Percentiles rank a stretch among this genome's conserved stretches.
These are phyloP conservation scores for Sternotherus odoratus DNA, from an alignment of 2,797 vertebrate species.

Conservation along the genomic window DNA sequence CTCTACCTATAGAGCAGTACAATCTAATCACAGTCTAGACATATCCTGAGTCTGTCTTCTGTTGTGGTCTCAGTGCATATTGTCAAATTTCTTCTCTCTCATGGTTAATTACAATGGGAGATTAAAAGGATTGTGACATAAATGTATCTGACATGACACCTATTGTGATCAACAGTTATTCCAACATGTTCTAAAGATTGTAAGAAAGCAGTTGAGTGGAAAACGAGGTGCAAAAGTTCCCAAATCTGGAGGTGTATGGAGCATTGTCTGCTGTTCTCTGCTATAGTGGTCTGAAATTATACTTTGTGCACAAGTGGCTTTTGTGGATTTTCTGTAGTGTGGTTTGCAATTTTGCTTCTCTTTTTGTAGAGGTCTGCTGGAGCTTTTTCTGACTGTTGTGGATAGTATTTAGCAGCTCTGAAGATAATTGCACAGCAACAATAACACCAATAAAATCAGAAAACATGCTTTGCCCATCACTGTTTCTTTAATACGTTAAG, in stretches of 20 bases:
- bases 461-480: neutral
- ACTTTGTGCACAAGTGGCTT: conserved; percentile 15
- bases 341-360: neutral
- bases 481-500: neutral
- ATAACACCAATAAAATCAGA: neutral
- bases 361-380: conserved; percentile 8
- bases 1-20: no score
- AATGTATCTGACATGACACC: neutral
- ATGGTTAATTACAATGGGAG: neutral
- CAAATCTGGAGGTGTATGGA: neutral
- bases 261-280: neutral
- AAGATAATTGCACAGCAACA: conserved; percentile 4
- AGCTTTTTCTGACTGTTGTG: neutral
- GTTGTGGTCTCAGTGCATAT: neutral
- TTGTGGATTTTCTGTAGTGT: conserved; percentile 20
- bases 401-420: neutral
- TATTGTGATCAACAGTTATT: neutral
- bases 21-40: no score
- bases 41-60: neutral
- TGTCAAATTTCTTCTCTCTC: neutral
- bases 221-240: conserved; percentile 32
- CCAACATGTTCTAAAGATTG: conserved; percentile 18
- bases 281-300: conserved; percentile 33
- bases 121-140: neutral
- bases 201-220: conserved; percentile 17